Percentiles rank a stretch among this genome's conserved stretches.
Evolutionary conservation across 2,888 invertebrate species (phyloP).

Genomic region (Salticus scenicus): DNA sequence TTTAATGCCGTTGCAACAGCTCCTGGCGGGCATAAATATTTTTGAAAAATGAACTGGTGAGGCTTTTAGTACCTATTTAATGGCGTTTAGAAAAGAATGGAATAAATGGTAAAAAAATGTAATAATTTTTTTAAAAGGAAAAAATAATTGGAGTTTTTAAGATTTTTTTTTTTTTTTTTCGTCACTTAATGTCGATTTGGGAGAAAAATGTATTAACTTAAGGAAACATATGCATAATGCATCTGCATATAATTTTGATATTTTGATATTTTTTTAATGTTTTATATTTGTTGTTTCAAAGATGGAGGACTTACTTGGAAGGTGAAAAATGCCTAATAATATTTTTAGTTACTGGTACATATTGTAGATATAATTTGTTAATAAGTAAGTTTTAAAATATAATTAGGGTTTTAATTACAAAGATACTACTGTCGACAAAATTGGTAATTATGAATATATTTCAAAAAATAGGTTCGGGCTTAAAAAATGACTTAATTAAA

Average conservation of each 20-base stretch:
- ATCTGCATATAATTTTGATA: too few relatives aligned
- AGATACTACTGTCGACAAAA: too few relatives aligned
- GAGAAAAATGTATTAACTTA: neutral
- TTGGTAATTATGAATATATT: too few relatives aligned
- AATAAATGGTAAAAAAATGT: constrained; percentile 51
- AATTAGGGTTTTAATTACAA: too few relatives aligned
- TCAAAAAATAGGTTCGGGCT: too few relatives aligned
- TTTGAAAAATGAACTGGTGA: constrained; percentile 66
- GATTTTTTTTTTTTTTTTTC: constrained; percentile 37
- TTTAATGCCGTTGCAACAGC: constrained; percentile 65
- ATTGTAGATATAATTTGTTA: too few relatives aligned
- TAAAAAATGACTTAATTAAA: too few relatives aligned
- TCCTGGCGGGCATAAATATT: constrained; percentile 58
- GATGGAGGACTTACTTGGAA: too few relatives aligned
- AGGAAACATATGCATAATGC: constrained; percentile 55
- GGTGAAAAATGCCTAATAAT: too few relatives aligned
- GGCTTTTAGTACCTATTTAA: constrained; percentile 66
- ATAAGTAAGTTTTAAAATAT: too few relatives aligned
- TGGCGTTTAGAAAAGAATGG: constrained; percentile 61
- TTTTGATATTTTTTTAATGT: neutral
- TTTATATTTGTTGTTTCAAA: too few relatives aligned
- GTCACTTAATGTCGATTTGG: constrained; percentile 21
- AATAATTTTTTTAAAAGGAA: neutral
- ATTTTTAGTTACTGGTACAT: too few relatives aligned
- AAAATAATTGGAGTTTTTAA: constrained; percentile 19